These are phyloP conservation scores for Takifugu bimaculatus DNA, from an alignment of 2,113 vertebrate genomes.

Conservation along the genomic window DNA sequence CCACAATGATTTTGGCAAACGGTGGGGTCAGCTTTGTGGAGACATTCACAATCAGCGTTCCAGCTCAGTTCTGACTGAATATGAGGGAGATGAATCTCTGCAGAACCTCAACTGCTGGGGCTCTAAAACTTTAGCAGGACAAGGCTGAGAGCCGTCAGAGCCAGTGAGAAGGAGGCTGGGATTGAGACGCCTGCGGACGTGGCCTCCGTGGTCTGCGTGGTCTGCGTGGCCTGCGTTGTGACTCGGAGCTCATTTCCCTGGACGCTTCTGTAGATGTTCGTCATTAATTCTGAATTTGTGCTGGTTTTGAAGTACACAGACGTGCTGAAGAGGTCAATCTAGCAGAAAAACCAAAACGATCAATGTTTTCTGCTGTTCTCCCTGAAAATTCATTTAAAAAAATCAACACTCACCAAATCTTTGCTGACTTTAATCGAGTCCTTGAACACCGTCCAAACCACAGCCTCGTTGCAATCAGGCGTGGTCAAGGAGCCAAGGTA, in stretches of 20 bases:
- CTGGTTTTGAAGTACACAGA: conserved; percentile 3
- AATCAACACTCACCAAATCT: conserved; percentile 54
- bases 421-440: conserved; percentile 61
- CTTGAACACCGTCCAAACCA: conserved; percentile 77
- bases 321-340: conserved; percentile 65
- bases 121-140: conserved; percentile 6
- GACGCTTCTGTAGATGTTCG: conserved; percentile 40
- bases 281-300: conserved; percentile 4
- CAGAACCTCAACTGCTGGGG: background rate
- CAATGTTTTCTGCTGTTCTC: background rate
- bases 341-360: background rate
- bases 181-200: background rate
- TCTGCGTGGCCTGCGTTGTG: conserved; percentile 17
- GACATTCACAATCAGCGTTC: too few relatives aligned
- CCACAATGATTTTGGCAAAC: too few relatives aligned
- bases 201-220: conserved; percentile 25
- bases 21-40: background rate
- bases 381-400: too few relatives aligned
- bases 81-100: background rate
- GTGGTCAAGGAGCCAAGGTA: conserved; percentile 75
- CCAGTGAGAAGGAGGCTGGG: conserved; percentile 15
- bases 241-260: conserved; percentile 35
- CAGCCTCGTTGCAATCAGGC: conserved; percentile 60
- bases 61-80: conserved; percentile 1
- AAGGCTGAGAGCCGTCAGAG: conserved; percentile 27